Base-by-base conservation (phyloP, 2,888 invertebrate genomes). In the Zaprionus obscuricornis region DNA sequence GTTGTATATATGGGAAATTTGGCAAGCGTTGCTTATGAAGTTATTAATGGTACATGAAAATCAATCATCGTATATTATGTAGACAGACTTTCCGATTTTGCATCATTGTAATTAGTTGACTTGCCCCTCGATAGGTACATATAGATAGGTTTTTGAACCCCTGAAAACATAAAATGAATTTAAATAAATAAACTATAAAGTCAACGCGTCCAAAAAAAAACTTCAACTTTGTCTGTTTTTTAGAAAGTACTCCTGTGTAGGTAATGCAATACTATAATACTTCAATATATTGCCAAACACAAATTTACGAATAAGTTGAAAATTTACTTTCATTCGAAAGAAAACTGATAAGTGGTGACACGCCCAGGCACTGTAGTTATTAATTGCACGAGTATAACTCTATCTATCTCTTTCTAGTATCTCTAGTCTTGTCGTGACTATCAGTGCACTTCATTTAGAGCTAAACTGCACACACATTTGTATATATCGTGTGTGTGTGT, bases 351-450 rank as follows among this genome's bases (percentile, higher is more conserved):
- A 39, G 55, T 36, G 49, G 29, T 34, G 45, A 57, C 62, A 68
- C 72, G 56, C 68, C 72, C 63, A 37, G 55, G 29, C 57, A 56
- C 50, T 72, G 72, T 73, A 51, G 54, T 63, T 66, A 73, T 73
- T 73, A 73, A 73, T 73, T 72, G 68, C 46, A 40, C 42, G 42
- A 69, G 51, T 52, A n/a, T n/a, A n/a, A n/a, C n/a, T n/a, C n/a
- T n/a, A n/a, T n/a, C n/a, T n/a, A n/a, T n/a, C 14, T n/a, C n/a
- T n/a, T n/a, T n/a, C n/a, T n/a, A n/a, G n/a, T n/a, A n/a, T n/a
- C n/a, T n/a, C n/a, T n/a, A n/a, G 50, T 63, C 63, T 57, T 68
- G 52, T 45, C 52, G 62, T 62, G 66, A 42, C 50, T 47, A 24
- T 14, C 18, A 13, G 13, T 24, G 43, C 20, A 37, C n/a, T n/a